Percentiles rank a stretch among this genome's conserved stretches.
phyloP scores from a whole-genome alignment of 2,113 vertebrate species.

The Halichoerus grypus region DNA sequence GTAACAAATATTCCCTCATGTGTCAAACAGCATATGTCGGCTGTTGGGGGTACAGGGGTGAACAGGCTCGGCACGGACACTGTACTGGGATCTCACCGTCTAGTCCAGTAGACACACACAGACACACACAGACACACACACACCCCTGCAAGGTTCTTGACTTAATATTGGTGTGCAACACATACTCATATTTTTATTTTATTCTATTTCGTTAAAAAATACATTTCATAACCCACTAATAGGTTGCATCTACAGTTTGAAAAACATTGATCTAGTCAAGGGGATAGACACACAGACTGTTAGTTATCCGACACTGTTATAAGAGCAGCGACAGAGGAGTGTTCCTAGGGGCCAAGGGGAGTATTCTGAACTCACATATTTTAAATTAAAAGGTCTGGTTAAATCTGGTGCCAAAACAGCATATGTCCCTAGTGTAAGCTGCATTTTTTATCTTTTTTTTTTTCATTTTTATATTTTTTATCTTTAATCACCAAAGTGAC shows the following conservation, averaged over 20 bases:
- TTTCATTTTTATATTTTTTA: neutral
- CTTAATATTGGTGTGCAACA: neutral
- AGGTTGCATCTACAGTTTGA: neutral
- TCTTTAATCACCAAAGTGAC: neutral
- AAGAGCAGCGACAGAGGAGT: neutral
- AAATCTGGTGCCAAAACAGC: neutral
- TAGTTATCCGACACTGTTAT: neutral
- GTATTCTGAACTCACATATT: neutral
- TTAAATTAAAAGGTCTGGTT: neutral
- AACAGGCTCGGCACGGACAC: neutral
- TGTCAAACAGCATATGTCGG: neutral
- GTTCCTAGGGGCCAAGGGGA: neutral
- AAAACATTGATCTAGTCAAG: neutral
- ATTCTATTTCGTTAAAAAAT: neutral
- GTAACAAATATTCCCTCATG: neutral
- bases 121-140: neutral
- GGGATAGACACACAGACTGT: neutral
- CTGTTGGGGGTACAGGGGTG: neutral
- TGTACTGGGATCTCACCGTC: neutral
- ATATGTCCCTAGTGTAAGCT: neutral
- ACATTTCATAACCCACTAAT: neutral
- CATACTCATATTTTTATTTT: neutral
- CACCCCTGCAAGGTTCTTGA: neutral
- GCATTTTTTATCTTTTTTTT: neutral
- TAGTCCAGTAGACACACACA: neutral